Conservation (phyloP, 2,797 vertebrate species). For the Naso thynnoides region DNA sequence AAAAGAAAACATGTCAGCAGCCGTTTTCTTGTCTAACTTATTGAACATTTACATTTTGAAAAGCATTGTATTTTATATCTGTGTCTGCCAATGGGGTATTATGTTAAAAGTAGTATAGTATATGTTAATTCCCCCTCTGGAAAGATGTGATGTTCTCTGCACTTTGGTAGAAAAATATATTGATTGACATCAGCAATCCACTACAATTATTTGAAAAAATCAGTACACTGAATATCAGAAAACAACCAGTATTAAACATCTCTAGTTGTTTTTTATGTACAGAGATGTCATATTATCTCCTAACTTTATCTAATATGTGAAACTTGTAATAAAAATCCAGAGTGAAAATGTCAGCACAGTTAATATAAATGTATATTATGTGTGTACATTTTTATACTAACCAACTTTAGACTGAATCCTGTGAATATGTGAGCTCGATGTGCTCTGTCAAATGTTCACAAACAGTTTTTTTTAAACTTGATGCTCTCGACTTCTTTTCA, state of each 20-base stretch:
- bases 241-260: too few species aligned
- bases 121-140: not conserved
- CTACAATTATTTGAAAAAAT: too few species aligned
- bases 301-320: not conserved
- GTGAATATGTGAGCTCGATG: slow-evolving; percentile 11
- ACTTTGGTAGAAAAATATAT: too few species aligned
- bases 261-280: not conserved
- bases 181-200: too few species aligned
- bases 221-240: too few species aligned
- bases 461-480: not conserved
- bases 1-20: too few species aligned
- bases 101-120: not conserved
- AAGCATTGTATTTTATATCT: not conserved
- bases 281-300: not conserved
- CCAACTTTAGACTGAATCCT: not conserved
- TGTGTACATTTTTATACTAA: not conserved
- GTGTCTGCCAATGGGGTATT: not conserved
- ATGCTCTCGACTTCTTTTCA: not conserved
- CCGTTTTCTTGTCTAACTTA: not conserved
- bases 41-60: not conserved
- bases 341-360: not conserved
- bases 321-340: not conserved
- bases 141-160: not conserved
- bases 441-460: not conserved
- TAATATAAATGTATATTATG: not conserved